A percentile compares a stretch with the other conserved stretches of the same genome.
These are phyloP conservation scores for Trachelus tabidus DNA, from an alignment of 2,888 invertebrate genomes.

Conservation along the genomic window DNA sequence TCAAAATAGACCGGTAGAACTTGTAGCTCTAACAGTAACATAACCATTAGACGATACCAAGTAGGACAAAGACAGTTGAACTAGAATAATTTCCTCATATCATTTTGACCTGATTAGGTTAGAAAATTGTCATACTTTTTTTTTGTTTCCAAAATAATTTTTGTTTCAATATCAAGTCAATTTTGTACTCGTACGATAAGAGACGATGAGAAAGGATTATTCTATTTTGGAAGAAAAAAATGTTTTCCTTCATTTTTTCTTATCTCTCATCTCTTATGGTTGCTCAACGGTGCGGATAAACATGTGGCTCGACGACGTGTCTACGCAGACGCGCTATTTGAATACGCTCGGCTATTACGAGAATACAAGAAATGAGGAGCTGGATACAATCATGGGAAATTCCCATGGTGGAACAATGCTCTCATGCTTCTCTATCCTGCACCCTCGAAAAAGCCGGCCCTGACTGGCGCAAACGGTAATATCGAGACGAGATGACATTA, in stretches of 20 bases:
- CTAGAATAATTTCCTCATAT: background rate
- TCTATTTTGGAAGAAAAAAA: no score
- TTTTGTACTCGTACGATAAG: background rate
- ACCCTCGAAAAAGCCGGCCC: constrained; percentile 28
- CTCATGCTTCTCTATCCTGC: constrained; percentile 23
- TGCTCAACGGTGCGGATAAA: constrained; percentile 54
- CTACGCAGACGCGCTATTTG: constrained; percentile 42
- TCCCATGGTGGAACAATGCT: constrained; percentile 62
- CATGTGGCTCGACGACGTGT: constrained; percentile 32
- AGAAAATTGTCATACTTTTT: background rate
- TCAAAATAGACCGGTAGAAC: background rate
- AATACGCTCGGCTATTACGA: constrained; percentile 58
- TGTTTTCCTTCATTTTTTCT: background rate
- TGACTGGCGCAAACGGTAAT: constrained; percentile 50
- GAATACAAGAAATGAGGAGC: constrained; percentile 60
- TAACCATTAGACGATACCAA: background rate
- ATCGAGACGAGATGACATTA: constrained; percentile 44
- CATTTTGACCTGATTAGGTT: background rate
- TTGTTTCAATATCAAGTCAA: background rate
- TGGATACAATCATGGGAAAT: constrained; percentile 63
- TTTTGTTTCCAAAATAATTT: background rate
- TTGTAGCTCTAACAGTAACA: background rate
- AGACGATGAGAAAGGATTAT: background rate
- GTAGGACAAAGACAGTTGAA: background rate
- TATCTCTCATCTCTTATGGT: constrained; percentile 23